These are phyloP conservation scores for Periparus ater DNA, from an alignment of 2,797 vertebrate species.

Conservation along the genomic window DNA sequence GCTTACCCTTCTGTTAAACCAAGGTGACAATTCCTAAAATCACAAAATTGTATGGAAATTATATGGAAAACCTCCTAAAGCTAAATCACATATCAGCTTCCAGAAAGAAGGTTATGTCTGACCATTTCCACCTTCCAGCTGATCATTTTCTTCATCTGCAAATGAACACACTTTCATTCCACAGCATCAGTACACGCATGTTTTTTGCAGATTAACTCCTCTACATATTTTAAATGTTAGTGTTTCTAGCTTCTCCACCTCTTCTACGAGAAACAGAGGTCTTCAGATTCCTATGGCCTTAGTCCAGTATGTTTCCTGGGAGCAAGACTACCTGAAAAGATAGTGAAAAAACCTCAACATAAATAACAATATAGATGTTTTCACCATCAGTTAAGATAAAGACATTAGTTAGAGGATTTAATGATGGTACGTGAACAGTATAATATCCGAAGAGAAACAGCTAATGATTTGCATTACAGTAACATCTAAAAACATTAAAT, in stretches of 20 bases:
- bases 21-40: not conserved
- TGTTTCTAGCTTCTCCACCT: constrained; percentile 15
- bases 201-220: not conserved
- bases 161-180: not conserved
- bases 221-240: not conserved
- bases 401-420: not conserved
- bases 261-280: not conserved
- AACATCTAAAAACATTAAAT: not conserved
- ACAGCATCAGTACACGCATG: not conserved
- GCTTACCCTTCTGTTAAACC: not conserved
- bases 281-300: constrained; percentile 27
- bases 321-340: constrained; percentile 26
- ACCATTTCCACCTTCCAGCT: not conserved
- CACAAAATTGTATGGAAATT: not conserved
- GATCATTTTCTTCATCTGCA: not conserved
- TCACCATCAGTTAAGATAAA: not conserved
- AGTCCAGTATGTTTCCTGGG: not conserved
- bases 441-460: not conserved
- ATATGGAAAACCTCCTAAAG: not conserved
- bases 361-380: not conserved
- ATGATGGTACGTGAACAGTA: not conserved
- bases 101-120: not conserved
- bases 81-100: not conserved
- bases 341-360: not conserved
- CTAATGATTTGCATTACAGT: not conserved